A percentile compares a stretch with the other conserved stretches of the same genome.
phyloP scores from a whole-genome alignment of 1,140 invertebrate species.

The Adoxophyes honmai region DNA sequence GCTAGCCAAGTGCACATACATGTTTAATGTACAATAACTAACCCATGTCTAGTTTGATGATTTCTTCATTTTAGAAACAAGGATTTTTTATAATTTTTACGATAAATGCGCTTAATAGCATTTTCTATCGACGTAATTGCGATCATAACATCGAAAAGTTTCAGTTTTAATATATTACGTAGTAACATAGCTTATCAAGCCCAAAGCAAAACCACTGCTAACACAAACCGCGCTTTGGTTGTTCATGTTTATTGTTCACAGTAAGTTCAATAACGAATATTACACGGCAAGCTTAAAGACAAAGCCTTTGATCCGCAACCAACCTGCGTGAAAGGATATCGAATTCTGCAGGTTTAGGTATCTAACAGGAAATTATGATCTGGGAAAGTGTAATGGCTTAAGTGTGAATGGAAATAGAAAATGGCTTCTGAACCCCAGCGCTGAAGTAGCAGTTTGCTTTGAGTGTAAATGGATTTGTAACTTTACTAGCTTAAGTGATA shows the following conservation, averaged over 20 bases:
- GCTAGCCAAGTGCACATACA: too few relatives aligned
- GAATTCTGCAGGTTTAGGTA: slow-evolving; percentile 8
- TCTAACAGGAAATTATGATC: slow-evolving; percentile 13
- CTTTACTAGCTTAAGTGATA: background rate
- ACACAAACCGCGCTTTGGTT: background rate
- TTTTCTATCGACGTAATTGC: too few relatives aligned
- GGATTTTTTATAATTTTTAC: too few relatives aligned
- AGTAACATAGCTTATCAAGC: too few relatives aligned
- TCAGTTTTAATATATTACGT: too few relatives aligned
- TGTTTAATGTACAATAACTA: too few relatives aligned
- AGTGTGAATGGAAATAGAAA: slow-evolving; percentile 2
- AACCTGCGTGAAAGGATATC: slow-evolving; percentile 12
- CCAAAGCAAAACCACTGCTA: background rate
- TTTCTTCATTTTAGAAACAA: too few relatives aligned
- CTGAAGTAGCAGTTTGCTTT: background rate
- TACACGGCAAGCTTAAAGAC: background rate
- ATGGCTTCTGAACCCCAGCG: background rate
- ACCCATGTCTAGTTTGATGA: too few relatives aligned
- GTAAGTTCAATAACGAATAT: slow-evolving; percentile 4
- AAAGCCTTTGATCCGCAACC: slow-evolving; percentile 13
- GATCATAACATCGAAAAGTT: too few relatives aligned
- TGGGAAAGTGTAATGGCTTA: slow-evolving; percentile 12
- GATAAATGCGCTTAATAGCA: too few relatives aligned
- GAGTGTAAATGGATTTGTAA: background rate
- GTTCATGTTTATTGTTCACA: slow-evolving; percentile 1